A percentile compares a stretch with the other conserved stretches of the same genome.
phyloP scores from a whole-genome alignment of 2,888 invertebrate species.

The Ennomos fuscantarius region DNA sequence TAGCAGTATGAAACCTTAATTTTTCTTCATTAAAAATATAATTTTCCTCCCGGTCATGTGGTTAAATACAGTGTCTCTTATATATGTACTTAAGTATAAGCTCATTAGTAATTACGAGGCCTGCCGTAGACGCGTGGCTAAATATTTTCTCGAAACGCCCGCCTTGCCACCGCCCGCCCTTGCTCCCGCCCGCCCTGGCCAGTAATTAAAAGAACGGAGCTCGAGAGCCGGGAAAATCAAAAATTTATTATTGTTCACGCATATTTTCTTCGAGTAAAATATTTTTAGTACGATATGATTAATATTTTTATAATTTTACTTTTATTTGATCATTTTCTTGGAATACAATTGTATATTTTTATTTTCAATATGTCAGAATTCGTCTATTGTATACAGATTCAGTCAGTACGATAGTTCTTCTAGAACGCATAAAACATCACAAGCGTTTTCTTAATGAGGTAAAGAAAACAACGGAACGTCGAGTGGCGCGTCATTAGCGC shows the following conservation, averaged over 20 bases:
- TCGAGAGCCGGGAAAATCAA: conserved; percentile 70
- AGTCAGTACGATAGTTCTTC: conserved; percentile 8
- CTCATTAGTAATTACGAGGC: conserved; percentile 81
- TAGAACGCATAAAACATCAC: conserved; percentile 38
- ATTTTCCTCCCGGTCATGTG: conserved; percentile 38
- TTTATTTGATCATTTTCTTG: conserved; percentile 27
- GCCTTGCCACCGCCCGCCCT: conserved; percentile 32
- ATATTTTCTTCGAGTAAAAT: conserved; percentile 63
- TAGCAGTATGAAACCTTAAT: conserved; percentile 35
- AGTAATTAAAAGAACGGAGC: conserved; percentile 77
- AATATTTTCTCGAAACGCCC: conserved; percentile 75
- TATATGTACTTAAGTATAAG: conserved; percentile 60
- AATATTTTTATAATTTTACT: conserved; percentile 35
- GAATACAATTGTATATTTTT: too few relatives aligned
- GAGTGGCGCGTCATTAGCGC: conserved; percentile 70
- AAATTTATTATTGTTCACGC: conserved; percentile 73
- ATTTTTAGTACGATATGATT: conserved; percentile 47
- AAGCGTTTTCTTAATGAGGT: conserved; percentile 75
- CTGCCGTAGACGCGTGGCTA: conserved; percentile 74
- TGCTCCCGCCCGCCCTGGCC: conserved; percentile 45
- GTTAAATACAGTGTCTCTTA: conserved; percentile 44
- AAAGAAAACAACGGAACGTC: conserved; percentile 62
- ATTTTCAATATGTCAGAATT: too few relatives aligned
- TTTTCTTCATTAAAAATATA: conserved; percentile 47
- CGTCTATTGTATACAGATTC: background rate